Base-by-base conservation (phyloP, 2,888 invertebrate genomes). In the Ryuthela nishihirai region DNA sequence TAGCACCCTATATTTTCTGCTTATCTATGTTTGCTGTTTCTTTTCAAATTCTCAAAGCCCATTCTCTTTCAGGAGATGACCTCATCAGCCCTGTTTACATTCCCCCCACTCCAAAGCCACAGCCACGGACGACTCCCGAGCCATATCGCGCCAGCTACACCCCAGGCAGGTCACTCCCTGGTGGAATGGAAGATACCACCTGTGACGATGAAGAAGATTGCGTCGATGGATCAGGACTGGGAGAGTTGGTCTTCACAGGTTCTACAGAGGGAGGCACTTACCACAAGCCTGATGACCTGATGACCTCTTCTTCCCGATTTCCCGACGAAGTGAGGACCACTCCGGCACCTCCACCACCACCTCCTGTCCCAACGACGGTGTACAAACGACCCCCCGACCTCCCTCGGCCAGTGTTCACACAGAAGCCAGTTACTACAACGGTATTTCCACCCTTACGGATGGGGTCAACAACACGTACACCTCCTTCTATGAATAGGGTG, bases 51-150 rank as follows among this genome's bases (percentile, higher is more conserved):
- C n/a, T n/a, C n/a, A n/a, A n/a, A n/a, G n/a, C n/a, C n/a, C n/a
- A n/a, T 35, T 12, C 26, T 36, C 23, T 18, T 29, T 60, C 69
- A 62, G 75, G 74, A 3, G 93, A 94, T 72, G 93, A 93, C 72
- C 82, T 95, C 52, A 91, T 94, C 67, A 93, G 91, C 1, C 92
- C 94, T 0, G 90, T 93, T 1, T 91, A 90, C 73, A 86, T 90
- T 12, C 88, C 89, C 9, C 60, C 60, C 2, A 60, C 60, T n/a
- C 53, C 54, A 35, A 48, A 53, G 10, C 54, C 60, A 3, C 39
- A 49, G 17, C 45, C 60, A 2, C 21, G 54, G 4, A 60, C 60
- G 1, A 54, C 60, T 1, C 58, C 59, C 25, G 34, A 39, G 1
- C 85, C 89, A 2, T 84, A 85, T 26, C 80, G 82, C 67, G 86